Evolutionary conservation across 2,113 vertebrate species (phyloP).

Genomic region (Pardalotus punctatus): DNA sequence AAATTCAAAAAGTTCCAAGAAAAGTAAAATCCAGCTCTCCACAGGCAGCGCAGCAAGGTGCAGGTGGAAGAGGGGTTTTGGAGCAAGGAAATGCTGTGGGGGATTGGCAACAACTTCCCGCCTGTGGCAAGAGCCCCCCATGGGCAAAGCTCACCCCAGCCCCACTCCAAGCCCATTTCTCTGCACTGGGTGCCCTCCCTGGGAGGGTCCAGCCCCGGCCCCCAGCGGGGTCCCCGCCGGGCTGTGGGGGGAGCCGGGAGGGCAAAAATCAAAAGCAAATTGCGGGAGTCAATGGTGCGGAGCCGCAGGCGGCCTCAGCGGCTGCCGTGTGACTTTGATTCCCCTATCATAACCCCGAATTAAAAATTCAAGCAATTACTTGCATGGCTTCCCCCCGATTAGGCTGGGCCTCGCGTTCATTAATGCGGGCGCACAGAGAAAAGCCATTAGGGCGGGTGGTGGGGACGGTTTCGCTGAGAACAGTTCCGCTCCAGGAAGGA

Average conservation of each 20-base stretch:
- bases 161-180: neutral
- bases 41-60: neutral
- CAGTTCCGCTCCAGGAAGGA: conserved; percentile 82
- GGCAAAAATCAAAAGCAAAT: conserved; percentile 59
- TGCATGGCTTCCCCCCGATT: conserved; percentile 93
- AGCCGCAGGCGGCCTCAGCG: conserved; percentile 73
- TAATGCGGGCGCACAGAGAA: conserved; percentile 91
- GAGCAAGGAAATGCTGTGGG: neutral
- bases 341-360: conserved; percentile 83
- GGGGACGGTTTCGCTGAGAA: conserved; percentile 86
- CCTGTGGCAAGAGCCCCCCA: neutral
- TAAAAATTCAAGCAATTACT: conserved; percentile 96
- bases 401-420: conserved; percentile 85
- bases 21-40: neutral
- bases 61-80: neutral
- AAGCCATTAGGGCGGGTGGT: conserved; percentile 83
- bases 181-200: neutral
- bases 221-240: neutral
- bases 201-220: neutral
- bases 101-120: neutral
- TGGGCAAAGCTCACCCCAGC: neutral
- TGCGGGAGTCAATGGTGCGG: conserved; percentile 76
- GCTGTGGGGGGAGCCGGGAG: neutral
- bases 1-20: neutral
- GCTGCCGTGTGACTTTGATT: conserved; percentile 82